Base-by-base conservation (phyloP, 2,113 vertebrate genomes). In the Myotis brandtii region DNA sequence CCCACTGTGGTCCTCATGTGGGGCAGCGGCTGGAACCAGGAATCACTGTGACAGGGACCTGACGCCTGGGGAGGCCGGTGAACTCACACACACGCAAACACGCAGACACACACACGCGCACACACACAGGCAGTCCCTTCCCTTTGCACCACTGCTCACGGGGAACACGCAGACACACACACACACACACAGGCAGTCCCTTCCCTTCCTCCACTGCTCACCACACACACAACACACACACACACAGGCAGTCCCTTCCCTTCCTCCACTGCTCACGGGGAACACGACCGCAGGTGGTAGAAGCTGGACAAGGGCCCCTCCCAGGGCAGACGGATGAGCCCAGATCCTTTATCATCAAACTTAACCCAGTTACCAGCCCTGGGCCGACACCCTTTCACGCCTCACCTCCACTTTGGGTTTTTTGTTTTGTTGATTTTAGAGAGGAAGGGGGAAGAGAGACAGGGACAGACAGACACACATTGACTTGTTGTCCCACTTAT, bases 1-100 rank as follows among this genome's bases (percentile, higher is more conserved):
- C 56, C 16, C 12, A n/a, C 34, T 1, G 25, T 0, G n/a, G 30
- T 4, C 50, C 48, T 13, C n/a, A 23, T 2, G 0, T 2, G 13
- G 30, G 34, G 43, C 48, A 9, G 2, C 43, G 2, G 27, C 5
- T 1, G 18, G 32, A 32, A n/a, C 0, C 11, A 8, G 0, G 30
- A 4, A 56, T 0, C 0, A 1, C 17, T 1, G 7, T 7, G 59
- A 25, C 16, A 27, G 17, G 30, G 46, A 67, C 20, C 62, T 4
- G 77, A 46, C 16, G 30, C n/a, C 62, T 1, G 3, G 27, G 30
- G 84, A 16, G 37, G 20, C 23, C 0, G 27, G 0, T 43, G 9
- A 1, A 11, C 10, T 2, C 32, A 34, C 10, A 14, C 1, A 2
- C 18, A 62, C 67, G 32, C 9, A 1, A 46, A 46, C 54, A 54